Evolutionary conservation across 1,140 invertebrate species (phyloP), one percentile per base, ranked within the genome.

Genomic region (Sinella curviseta): DNA sequence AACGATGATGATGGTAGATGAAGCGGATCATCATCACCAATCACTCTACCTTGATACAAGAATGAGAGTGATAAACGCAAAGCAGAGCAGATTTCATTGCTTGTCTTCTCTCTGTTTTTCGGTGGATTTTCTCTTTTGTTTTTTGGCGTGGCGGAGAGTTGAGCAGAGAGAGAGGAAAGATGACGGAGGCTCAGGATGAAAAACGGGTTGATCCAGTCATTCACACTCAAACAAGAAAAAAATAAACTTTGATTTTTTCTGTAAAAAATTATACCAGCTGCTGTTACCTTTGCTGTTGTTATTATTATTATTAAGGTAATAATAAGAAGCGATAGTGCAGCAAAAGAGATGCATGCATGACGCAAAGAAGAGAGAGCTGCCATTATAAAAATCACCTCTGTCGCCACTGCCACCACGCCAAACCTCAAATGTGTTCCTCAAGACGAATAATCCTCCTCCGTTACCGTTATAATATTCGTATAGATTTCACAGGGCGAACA

Each of bases 201-300:
- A 70, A 70, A 70, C 65, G 65, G 65, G 65, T 70, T 70, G 65
- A 70, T 70, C 65, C 65, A 70, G 65, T 70, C 65, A 70, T 70
- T 70, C 65, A 70, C 65, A 70, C 65, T 70, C 24, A 30, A 33
- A 48, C 39, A 20, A 20, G 39, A 48, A 48, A 48, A 48, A 48
- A 20, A 48, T 12, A 48, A 8, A 48, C 20, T 48, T 12, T 8
- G 39, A 48, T 48, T 12, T 48, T 12, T 48, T 20, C 20, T 48
- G 39, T 48, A 33, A 33, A 17, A n/a, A 8, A 60, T 31, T 24
- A 33, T 70, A 17, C 3, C 55, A 60, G 55, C 55, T 60, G 55
- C 24, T 60, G 24, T 26, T 48, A n/a, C n/a, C n/a, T n/a, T n/a
- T n/a, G 8, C 16, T 65, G 3, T 26, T n/a, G 26, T 65, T 16